phyloP scores from a whole-genome alignment of 2,113 vertebrate genomes.

The Geococcyx californianus region DNA sequence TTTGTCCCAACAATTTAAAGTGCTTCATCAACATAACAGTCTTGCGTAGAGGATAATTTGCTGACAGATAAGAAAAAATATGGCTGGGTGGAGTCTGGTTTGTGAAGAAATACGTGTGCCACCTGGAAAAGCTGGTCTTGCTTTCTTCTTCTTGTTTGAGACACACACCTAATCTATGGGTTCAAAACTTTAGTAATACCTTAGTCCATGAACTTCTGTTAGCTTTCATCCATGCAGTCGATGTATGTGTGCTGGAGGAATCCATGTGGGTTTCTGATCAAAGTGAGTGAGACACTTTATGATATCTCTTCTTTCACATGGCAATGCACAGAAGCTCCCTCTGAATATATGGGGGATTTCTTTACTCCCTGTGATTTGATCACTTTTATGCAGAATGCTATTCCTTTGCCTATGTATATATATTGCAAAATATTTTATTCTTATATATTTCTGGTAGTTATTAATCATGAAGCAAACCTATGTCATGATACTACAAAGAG shows the following conservation, averaged over 20 bases:
- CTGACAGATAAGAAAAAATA: neutral
- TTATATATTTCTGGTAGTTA: neutral
- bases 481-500: neutral
- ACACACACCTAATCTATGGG: neutral
- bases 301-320: neutral
- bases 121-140: neutral
- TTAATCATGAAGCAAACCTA: neutral
- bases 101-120: neutral
- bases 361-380: neutral
- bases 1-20: neutral
- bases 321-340: neutral
- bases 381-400: neutral
- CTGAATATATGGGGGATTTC: neutral
- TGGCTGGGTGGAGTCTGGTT: too few relatives aligned
- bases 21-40: neutral
- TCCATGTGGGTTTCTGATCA: neutral
- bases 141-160: neutral
- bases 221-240: neutral
- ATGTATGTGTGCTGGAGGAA: neutral
- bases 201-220: neutral
- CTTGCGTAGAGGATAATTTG: neutral
- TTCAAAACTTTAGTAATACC: neutral
- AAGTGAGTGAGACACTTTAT: neutral
- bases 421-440: too few relatives aligned
- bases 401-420: neutral